phyloP scores from a whole-genome alignment of 2,888 invertebrate species.

The Sinelater perroti region DNA sequence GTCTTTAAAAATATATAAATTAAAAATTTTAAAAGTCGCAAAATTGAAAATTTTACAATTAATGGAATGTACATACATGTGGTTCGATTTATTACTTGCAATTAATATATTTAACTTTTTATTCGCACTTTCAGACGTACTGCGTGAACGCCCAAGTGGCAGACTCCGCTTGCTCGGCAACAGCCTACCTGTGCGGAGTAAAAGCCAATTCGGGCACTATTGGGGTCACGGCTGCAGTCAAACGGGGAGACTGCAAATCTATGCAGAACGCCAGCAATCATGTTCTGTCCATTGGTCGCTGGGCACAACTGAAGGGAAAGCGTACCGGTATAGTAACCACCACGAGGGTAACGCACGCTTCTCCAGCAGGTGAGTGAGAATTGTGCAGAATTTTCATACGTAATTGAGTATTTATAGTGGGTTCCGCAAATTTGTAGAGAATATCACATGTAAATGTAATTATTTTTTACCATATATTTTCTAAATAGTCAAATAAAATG shows the following conservation, averaged over 20 bases:
- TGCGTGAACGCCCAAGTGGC: conserved; percentile 79
- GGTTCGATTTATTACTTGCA: too few species aligned
- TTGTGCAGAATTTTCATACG: too few species aligned
- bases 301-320: conserved; percentile 74
- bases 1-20: too few species aligned
- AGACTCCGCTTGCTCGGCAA: conserved; percentile 85
- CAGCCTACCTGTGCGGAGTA: conserved; percentile 80
- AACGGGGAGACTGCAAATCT: conserved; percentile 69
- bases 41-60: too few species aligned
- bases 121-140: conserved; percentile 68
- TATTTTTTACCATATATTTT: neutral
- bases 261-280: conserved; percentile 66
- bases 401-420: too few species aligned
- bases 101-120: too few species aligned
- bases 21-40: too few species aligned
- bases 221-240: conserved; percentile 75
- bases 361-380: conserved; percentile 68
- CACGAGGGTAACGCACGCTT: conserved; percentile 81
- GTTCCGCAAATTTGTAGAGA: too few species aligned
- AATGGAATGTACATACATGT: too few species aligned
- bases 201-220: conserved; percentile 81
- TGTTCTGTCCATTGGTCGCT: conserved; percentile 73
- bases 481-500: too few species aligned
- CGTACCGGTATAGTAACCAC: conserved; percentile 78
- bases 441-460: too few species aligned